Base-by-base conservation (phyloP, 2,797 vertebrate species). In the Sus cebifrons region DNA sequence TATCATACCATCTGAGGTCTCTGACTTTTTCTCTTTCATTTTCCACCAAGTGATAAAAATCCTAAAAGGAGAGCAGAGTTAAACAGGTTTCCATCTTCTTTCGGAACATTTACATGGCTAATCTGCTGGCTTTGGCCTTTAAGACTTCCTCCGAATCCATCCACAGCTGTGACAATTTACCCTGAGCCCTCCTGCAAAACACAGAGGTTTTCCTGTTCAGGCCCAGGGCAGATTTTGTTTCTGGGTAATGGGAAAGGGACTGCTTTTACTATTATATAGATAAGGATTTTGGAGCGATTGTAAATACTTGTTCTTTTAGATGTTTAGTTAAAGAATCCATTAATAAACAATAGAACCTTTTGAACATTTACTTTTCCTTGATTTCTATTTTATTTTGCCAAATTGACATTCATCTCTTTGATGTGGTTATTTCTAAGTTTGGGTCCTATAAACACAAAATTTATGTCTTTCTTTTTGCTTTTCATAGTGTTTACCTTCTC, bases 371-470 rank as follows among this genome's bases (percentile, higher is more conserved):
- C 79, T 94, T 98, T 83, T 77, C 83, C 29, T 89, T 85, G 10
- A 29, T 65, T 94, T 97, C 89, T 75, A 60, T 96, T 93, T 78
- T 5, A 12, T 85, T 62, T 95, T 67, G 92, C 14, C 20, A 65
- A 54, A n/a, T 36, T 32, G 71, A 56, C 74, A 90, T 68, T 88
- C 73, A 67, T 62, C 9, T 81, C 95, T 97, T 97, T 98, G 75
- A 96, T 97, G 79, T 97, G 86, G 73, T 84, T 84, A 93, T 96
- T 97, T 96, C 17, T 44, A 83, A 25, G 29, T 82, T 40, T 71
- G 11, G 49, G 13, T 89, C 36, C 16, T 40, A 73, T 44, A 82
- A 89, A 81, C 62, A 74, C 12, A 32, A 92, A 40, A 52, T 71
- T 68, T 78, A 36, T 75, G 29, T 58, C 21, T 67, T 86, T 44